These are phyloP conservation scores for Odocoileus hemionus DNA, from an alignment of 2,113 vertebrate genomes.

Conservation along the genomic window DNA sequence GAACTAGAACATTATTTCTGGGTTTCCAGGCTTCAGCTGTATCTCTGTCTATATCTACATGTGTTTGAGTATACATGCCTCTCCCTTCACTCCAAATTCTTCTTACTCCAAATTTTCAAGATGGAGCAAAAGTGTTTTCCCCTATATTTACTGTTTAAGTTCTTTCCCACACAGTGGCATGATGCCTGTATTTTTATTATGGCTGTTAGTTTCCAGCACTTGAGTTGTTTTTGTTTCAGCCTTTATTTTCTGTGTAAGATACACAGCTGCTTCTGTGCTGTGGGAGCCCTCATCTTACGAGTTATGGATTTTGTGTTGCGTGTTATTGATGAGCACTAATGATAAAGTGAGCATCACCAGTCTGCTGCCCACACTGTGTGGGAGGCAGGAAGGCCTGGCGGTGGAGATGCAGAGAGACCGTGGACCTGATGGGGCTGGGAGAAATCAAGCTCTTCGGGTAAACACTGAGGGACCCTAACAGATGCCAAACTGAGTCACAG, in stretches of 20 bases:
- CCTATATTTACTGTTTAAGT: neutral
- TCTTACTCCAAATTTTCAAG: neutral
- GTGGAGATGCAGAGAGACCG: accelerated
- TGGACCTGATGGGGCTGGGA: neutral
- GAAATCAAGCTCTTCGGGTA: neutral
- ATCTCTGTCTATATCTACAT: neutral
- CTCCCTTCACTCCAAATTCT: neutral
- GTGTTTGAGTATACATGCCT: neutral
- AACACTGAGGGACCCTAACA: neutral
- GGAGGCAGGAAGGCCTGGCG: neutral
- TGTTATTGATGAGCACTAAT: accelerated
- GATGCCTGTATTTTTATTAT: neutral
- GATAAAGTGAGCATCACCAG: neutral
- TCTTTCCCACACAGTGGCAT: neutral
- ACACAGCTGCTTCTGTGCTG: neutral
- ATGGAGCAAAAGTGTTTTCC: neutral
- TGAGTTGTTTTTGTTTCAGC: neutral
- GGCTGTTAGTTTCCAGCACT: neutral
- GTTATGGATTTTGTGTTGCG: neutral
- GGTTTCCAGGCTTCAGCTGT: neutral
- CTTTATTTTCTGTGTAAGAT: neutral
- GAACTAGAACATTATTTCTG: neutral
- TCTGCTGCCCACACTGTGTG: neutral
- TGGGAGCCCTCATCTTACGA: accelerated
- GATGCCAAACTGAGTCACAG: neutral